Conservation (phyloP, 2,113 vertebrate species). For the Scopus umbretta region DNA sequence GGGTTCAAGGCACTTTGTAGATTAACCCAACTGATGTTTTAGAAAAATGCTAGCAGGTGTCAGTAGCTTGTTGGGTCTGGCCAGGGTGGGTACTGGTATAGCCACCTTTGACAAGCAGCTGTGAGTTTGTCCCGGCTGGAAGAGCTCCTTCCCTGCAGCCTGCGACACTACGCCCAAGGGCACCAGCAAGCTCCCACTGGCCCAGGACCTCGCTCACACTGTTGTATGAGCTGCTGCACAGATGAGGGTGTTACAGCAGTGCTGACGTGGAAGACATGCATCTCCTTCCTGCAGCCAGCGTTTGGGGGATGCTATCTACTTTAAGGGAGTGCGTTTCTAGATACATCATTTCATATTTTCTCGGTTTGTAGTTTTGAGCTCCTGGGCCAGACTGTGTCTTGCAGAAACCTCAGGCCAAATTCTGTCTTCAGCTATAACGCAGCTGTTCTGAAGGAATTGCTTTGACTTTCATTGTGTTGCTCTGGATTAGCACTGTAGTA, state of each 20-base stretch:
- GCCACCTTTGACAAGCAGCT: background rate
- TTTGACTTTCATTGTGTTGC: background rate
- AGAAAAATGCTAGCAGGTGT: background rate
- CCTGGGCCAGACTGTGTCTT: background rate
- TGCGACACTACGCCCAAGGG: background rate
- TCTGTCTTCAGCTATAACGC: background rate
- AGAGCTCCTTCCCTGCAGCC: background rate
- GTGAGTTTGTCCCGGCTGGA: background rate
- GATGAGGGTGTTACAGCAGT: background rate
- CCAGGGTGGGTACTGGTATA: background rate
- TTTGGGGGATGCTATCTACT: background rate
- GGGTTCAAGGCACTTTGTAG: background rate
- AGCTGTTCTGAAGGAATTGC: slow-evolving; percentile 12
- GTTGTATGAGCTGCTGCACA: background rate
- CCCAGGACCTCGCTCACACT: background rate
- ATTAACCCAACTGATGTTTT: background rate
- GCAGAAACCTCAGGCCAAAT: background rate
- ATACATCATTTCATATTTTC: background rate
- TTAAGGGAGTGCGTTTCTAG: background rate
- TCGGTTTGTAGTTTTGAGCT: background rate
- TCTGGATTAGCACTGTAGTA: background rate
- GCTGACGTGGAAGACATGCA: background rate
- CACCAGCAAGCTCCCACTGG: background rate
- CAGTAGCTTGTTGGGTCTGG: background rate
- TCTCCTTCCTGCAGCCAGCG: background rate